phyloP scores from a whole-genome alignment of 1,140 invertebrate genomes.

The Asbolus verrucosus region DNA sequence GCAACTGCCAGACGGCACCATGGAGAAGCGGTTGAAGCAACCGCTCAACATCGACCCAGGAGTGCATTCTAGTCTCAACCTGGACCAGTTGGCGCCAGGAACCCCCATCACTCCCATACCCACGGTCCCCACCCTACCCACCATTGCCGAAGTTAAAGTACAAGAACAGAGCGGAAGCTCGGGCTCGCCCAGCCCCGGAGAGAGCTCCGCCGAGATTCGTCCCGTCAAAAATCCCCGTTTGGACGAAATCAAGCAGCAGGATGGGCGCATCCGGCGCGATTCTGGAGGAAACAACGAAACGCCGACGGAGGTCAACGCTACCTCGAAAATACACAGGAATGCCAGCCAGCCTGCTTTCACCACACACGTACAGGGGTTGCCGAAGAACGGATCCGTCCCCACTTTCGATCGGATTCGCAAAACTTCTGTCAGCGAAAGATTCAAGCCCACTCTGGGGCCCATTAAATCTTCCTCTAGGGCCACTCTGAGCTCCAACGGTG shows the following conservation, averaged over 20 bases:
- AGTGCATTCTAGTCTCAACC: slow-evolving; percentile 90
- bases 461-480: slow-evolving; percentile 77
- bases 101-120: slow-evolving; percentile 79
- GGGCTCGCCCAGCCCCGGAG: slow-evolving; percentile 55
- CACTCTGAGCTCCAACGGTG: slow-evolving; percentile 70
- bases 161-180: slow-evolving; percentile 71
- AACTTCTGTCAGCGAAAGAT: slow-evolving; percentile 81
- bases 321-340: slow-evolving; percentile 77
- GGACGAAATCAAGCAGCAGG: slow-evolving; percentile 64
- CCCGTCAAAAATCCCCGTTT: slow-evolving; percentile 58
- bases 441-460: slow-evolving; percentile 81
- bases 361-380: slow-evolving; percentile 80
- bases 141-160: slow-evolving; percentile 86
- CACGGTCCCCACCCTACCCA: slow-evolving; percentile 85
- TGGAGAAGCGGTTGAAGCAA: slow-evolving; percentile 87
- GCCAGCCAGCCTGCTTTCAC: slow-evolving; percentile 87
- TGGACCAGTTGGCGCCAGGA: slow-evolving; percentile 81
- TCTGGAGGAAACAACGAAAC: slow-evolving; percentile 43
- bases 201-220: slow-evolving; percentile 57
- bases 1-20: slow-evolving; percentile 87
- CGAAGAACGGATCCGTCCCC: slow-evolving; percentile 89
- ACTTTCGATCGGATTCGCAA: slow-evolving; percentile 87
- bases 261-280: slow-evolving; percentile 31
- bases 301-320: slow-evolving; percentile 58
- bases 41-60: slow-evolving; percentile 93